Evolutionary conservation across 2,113 vertebrate species (phyloP), one percentile per base, ranked within the genome.

Genomic region (Alosa alosa): DNA sequence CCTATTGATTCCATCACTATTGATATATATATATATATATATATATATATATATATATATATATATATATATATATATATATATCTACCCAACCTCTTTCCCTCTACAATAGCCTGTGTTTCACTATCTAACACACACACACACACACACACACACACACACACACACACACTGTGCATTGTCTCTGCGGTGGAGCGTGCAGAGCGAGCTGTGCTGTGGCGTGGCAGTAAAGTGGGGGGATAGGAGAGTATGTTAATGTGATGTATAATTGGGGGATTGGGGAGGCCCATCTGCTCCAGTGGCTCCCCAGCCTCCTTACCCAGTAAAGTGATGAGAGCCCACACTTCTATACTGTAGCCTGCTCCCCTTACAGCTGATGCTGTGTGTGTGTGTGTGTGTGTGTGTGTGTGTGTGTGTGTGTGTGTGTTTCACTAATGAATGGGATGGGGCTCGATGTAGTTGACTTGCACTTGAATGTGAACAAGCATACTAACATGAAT

Each of bases 401-500:
- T 72, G 64, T 72, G n/a, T 31, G n/a, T 31, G 64, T 72, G 60
- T 64, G 22, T 64, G 60, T 64, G 60, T 64, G 60, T 64, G 60
- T 64, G 20, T 64, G 60, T n/a, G 22, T 31, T 57, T 57, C 18
- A 20, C 4, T 57, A 22, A 57, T 20, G 55, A 44, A 44, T 44
- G 18, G 4, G 17, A 22, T 57, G 91, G 91, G 92, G 55, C 18
- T 20, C 88, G 94, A 94, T 94, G 94, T 86, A 88, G 86, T 86
- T 93, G 90, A 31, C 31, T 31, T 91, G 93, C 91, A 22, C 55
- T 94, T 96, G 96, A 96, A 97, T 96, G 96, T 96, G 94, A 96
- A 95, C 93, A 93, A 95, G 95, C 95, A 97, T 95, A 97, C 95
- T 96, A 94, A 97, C 95, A 94, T 95, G 95, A 95, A 95, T 97